Evolutionary conservation across 1,140 invertebrate species (phyloP), one percentile per base, ranked within the genome.

Genomic region (Daktulosphaira vitifoliae): DNA sequence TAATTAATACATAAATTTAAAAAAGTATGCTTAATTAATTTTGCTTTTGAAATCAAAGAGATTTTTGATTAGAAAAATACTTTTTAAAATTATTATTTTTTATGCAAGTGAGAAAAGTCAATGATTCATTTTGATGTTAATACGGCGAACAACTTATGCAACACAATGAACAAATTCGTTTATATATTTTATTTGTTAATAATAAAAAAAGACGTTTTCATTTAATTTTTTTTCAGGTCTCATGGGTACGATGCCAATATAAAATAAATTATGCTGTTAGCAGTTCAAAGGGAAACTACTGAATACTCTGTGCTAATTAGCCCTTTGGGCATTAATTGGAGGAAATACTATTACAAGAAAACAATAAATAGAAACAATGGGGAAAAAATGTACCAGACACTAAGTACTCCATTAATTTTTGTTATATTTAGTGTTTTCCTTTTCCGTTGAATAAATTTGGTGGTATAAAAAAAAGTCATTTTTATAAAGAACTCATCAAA

Each of bases 291-390:
- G 42, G 56, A 39, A 20, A 48, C 42, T 46, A 48, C 23, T 48
- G 26, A 18, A 20, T 48, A 39, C 56, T 16, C 42, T 26, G 56
- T 48, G 56, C 56, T 48, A 62, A 62, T 62, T 62, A 62, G 56
- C 42, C 56, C 56, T 48, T 18, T n/a, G 56, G 56, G 56, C 20
- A 62, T 62, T 62, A 62, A 62, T 62, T 62, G 56, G 42, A 62
- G 56, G 44, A 62, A 62, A 62, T 62, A 62, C 42, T 25, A 25
- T 62, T 62, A 29, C 16, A 20, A 62, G 42, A 62, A 62, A 62
- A 62, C 56, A 62, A 62, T 62, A 39, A 23, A 48, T 16, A 62
- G 44, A 62, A 44, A 59, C n/a, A n/a, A n/a, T n/a, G n/a, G n/a
- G n/a, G n/a, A 48, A 48, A 48, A 62, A 46, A 59, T 26, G 42